Percentiles rank a stretch among this genome's conserved stretches.
Conservation (phyloP, 2,797 vertebrate species). For the Rhinophrynus dorsalis region DNA sequence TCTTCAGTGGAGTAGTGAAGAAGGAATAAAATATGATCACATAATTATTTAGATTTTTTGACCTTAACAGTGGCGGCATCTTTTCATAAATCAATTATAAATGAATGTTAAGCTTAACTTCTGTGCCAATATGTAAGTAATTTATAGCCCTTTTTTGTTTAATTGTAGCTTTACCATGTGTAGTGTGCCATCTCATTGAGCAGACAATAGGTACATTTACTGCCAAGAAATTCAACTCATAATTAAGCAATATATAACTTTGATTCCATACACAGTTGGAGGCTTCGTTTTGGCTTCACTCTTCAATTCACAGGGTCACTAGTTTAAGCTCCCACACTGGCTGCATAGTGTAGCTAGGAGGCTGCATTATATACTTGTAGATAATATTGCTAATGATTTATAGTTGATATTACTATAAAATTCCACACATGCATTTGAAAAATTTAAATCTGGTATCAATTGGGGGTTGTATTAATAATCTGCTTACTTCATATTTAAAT, state of each 20-base stretch:
- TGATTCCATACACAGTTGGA: slow-evolving; percentile 44
- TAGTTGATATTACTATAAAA: slow-evolving; percentile 18
- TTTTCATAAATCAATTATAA: slow-evolving; percentile 35
- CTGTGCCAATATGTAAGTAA: slow-evolving; percentile 23
- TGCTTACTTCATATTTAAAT: background rate
- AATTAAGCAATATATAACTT: slow-evolving; percentile 49
- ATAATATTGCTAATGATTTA: slow-evolving; percentile 27
- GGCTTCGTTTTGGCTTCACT: slow-evolving; percentile 33
- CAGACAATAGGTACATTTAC: slow-evolving; percentile 35
- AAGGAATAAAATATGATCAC: slow-evolving; percentile 1
- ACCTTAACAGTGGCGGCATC: slow-evolving; percentile 17
- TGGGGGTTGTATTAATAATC: slow-evolving; percentile 4
- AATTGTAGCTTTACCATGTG: slow-evolving; percentile 36
- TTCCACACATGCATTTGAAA: background rate
- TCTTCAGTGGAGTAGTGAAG: background rate
- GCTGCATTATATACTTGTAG: slow-evolving; percentile 9
- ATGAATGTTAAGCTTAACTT: slow-evolving; percentile 13
- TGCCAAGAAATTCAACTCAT: slow-evolving; percentile 42
- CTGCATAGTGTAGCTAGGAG: slow-evolving; percentile 25
- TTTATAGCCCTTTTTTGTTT: slow-evolving; percentile 32
- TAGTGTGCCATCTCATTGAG: slow-evolving; percentile 40
- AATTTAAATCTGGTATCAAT: slow-evolving; percentile 14
- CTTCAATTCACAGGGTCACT: slow-evolving; percentile 39
- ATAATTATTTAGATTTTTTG: slow-evolving; percentile 32
- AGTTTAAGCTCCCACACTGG: slow-evolving; percentile 39